These are phyloP conservation scores for Lucilia cuprina DNA, from an alignment of 1,140 invertebrate species.

Conservation along the genomic window DNA sequence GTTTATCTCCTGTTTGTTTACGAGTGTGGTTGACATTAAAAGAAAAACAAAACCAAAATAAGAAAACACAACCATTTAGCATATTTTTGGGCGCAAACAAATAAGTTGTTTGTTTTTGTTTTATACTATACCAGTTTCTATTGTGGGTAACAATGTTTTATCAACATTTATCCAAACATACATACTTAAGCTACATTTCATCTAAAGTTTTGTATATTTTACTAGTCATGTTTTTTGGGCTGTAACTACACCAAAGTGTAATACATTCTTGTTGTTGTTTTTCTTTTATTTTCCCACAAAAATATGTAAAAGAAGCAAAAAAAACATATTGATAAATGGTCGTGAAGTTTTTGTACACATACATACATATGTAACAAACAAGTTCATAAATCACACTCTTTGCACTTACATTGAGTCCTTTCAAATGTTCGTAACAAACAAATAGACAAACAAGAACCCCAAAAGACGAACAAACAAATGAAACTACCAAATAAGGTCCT, in stretches of 20 bases:
- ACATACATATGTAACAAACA: neutral
- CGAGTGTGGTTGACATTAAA: conserved; percentile 24
- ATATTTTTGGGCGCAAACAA: conserved; percentile 33
- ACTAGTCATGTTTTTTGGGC: neutral
- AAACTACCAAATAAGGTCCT: neutral
- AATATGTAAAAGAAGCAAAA: neutral
- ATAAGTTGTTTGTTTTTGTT: neutral
- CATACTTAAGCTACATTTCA: neutral
- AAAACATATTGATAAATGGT: conserved; percentile 31
- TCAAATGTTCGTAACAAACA: neutral
- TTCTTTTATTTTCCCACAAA: neutral
- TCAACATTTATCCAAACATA: neutral
- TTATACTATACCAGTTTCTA: neutral
- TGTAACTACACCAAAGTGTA: neutral
- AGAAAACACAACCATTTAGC: conserved; percentile 22
- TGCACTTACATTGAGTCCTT: conserved; percentile 8
- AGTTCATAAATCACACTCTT: conserved; percentile 32
- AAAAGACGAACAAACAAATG: neutral
- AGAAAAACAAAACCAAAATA: neutral
- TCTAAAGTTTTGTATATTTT: neutral
- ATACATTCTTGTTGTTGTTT: neutral
- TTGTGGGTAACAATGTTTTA: neutral
- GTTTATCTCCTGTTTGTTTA: conserved; percentile 6
- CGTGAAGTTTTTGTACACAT: neutral
- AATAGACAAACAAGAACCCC: neutral